Base-by-base conservation (phyloP, 2,797 vertebrate genomes). In the Hoplostethus atlanticus region DNA sequence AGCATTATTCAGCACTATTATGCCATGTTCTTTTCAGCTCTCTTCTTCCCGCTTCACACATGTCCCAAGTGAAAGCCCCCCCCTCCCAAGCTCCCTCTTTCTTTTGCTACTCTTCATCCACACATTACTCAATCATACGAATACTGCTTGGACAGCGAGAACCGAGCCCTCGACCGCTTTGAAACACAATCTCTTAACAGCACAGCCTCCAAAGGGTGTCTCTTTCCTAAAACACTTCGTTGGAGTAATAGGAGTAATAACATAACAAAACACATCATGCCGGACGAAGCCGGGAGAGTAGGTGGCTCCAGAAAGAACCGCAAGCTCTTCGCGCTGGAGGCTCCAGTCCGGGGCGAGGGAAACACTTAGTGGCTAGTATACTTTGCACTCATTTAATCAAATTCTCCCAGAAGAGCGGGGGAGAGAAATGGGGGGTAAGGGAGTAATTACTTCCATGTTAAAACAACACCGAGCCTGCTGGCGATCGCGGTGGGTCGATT, bases 381-480 rank as follows among this genome's bases (percentile, higher is more conserved):
- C 75, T 89, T 87, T 76, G 71, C 73, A 76, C 78, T 82, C 61
- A 63, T 90, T 89, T 90, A 79, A 90, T 90, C 86, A 87, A 85
- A 78, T 46, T 85, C 81, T 86, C 74, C 68, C 68, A 73, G 38
- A 83, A 81, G 79, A 84, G 84, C n/a, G 11, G 64, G 76, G 54
- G 36, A 34, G 48, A 68, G 64, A 52, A 65, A 47, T n/a, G 17
- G 52, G 54, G 48, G 28, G 73, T 59, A 68, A 28, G 67, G 74
- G 85, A 82, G 83, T 89, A 90, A 92, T 92, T 90, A 91, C 84
- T 88, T 89, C 85, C 87, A 90, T 73, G 64, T 91, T 92, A 87
- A 89, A 89, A 90, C 83, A 92, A 91, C 87, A 91, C 25, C 13
- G 10, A 63, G 82, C 75, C 83, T 73, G 86, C 84, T 74, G 80